Evolutionary conservation across 2,888 invertebrate species (phyloP).

Genomic region (Campoletis raptor): DNA sequence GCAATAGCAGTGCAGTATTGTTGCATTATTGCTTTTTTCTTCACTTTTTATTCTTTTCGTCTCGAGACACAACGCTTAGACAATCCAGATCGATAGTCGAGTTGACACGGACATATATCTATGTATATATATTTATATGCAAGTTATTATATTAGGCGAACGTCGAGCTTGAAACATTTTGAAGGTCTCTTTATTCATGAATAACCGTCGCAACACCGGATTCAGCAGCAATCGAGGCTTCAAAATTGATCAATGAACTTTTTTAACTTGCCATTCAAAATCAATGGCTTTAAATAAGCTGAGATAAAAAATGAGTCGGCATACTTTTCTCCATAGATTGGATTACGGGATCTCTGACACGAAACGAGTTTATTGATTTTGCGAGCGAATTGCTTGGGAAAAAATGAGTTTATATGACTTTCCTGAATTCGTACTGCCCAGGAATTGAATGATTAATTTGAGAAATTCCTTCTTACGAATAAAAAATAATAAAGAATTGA

Average conservation of each 20-base stretch:
- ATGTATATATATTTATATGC: no score
- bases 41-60: neutral
- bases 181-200: neutral
- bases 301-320: neutral
- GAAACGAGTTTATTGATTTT: neutral
- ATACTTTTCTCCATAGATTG: neutral
- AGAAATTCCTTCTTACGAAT: neutral
- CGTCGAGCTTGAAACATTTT: neutral
- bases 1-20: conserved; percentile 42
- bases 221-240: neutral
- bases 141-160: neutral
- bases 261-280: neutral
- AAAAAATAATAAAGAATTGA: neutral
- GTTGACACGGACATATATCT: neutral
- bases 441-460: neutral
- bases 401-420: neutral
- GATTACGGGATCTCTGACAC: neutral
- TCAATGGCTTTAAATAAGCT: no score
- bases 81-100: conserved; percentile 52
- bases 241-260: neutral
- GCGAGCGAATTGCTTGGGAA: neutral
- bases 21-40: conserved; percentile 1
- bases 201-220: neutral
- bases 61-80: conserved; percentile 23
- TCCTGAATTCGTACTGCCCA: neutral